A percentile compares a stretch with the other conserved stretches of the same genome.
Evolutionary conservation across 2,888 invertebrate genomes (phyloP).

Genomic region (Aphodius granarius): DNA sequence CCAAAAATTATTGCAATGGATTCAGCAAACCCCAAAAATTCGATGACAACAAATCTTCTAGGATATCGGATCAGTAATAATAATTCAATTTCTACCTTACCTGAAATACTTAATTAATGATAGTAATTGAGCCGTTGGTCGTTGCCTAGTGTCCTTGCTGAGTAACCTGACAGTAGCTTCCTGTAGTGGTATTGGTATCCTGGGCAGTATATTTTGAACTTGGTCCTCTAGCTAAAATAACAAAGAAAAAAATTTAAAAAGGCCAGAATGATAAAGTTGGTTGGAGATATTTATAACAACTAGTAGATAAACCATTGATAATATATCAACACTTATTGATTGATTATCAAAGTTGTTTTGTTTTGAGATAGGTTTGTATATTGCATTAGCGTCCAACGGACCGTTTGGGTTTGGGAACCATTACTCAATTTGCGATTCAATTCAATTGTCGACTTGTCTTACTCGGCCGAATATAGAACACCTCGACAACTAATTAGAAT

Average conservation of each 20-base stretch:
- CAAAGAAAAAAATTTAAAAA: slow-evolving; percentile 13
- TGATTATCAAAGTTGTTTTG: not conserved
- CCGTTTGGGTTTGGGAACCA: not conserved
- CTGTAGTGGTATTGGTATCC: slow-evolving; percentile 81
- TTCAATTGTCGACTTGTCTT: not conserved
- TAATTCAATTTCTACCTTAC: slow-evolving; percentile 63
- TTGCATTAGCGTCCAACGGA: not conserved
- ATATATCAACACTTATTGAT: no score
- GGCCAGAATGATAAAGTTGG: no score
- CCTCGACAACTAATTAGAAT: not conserved
- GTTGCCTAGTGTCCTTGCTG: slow-evolving; percentile 78
- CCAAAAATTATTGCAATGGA: no score
- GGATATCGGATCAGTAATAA: no score
- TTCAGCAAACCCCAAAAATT: no score
- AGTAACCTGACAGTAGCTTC: slow-evolving; percentile 86
- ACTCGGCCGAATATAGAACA: not conserved
- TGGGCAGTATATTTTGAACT: slow-evolving; percentile 74
- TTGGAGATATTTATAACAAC: not conserved
- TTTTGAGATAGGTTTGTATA: not conserved
- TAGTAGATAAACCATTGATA: not conserved
- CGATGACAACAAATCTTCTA: no score
- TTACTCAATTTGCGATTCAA: not conserved
- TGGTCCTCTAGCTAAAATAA: slow-evolving; percentile 77
- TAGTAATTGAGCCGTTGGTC: slow-evolving; percentile 90
- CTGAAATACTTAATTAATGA: slow-evolving; percentile 89